phyloP scores from a whole-genome alignment of 2,797 vertebrate genomes.

The Nothura maculosa region DNA sequence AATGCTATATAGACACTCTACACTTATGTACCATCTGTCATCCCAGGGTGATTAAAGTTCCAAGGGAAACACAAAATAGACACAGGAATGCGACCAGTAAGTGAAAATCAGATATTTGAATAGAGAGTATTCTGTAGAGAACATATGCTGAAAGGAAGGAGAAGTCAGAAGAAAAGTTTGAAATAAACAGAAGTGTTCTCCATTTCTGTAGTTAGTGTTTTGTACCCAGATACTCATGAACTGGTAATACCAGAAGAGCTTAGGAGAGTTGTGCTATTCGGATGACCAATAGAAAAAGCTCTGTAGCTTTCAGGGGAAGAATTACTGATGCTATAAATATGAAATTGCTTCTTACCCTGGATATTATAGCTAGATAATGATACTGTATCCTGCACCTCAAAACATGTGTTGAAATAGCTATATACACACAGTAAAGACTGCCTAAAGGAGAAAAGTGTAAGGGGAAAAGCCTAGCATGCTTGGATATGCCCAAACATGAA shows the following conservation, averaged over 20 bases:
- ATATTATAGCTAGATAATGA: background rate
- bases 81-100: background rate
- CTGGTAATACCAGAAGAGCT: background rate
- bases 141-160: background rate
- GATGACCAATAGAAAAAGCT: background rate
- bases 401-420: background rate
- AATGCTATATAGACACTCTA: background rate
- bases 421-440: background rate
- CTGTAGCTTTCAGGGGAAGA: background rate
- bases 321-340: background rate
- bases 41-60: background rate
- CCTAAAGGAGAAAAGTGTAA: background rate
- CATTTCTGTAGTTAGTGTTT: background rate
- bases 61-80: background rate
- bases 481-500: background rate
- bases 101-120: background rate
- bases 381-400: background rate
- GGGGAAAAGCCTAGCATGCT: background rate
- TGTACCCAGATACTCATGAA: background rate
- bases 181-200: background rate
- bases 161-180: background rate
- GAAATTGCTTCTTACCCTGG: background rate
- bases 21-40: background rate
- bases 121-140: background rate
- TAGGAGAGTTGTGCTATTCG: background rate